Conservation (phyloP, 1,140 invertebrate species). For the Leptinotarsa lineolata region DNA sequence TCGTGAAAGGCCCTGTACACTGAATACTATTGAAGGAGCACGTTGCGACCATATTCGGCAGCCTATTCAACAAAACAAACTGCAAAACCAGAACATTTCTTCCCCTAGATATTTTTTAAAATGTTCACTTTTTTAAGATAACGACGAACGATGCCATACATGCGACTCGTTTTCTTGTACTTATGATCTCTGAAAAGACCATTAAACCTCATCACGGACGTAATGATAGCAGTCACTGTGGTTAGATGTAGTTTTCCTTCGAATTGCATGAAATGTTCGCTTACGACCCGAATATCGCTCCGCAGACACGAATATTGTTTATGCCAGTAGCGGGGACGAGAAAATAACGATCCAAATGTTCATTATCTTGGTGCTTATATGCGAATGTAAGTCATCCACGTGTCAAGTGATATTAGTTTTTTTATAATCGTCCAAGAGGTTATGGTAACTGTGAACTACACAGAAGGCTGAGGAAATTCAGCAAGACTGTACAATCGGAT, state of each 20-base stretch:
- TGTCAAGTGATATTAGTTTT: background rate
- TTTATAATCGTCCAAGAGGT: too few species aligned
- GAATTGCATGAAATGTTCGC: constrained; percentile 3
- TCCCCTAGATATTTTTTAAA: background rate
- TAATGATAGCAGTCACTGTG: background rate
- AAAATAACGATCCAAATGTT: background rate
- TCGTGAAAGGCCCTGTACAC: too few species aligned
- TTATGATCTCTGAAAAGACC: background rate
- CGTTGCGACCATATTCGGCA: too few species aligned
- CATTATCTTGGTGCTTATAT: background rate
- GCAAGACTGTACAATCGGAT: too few species aligned
- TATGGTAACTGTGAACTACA: too few species aligned
- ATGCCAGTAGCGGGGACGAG: background rate
- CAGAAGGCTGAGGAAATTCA: too few species aligned
- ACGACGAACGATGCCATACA: background rate
- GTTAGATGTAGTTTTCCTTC: constrained; percentile 3
- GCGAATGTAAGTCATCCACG: background rate
- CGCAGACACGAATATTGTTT: background rate
- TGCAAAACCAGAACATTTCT: background rate
- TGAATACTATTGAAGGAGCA: too few species aligned
- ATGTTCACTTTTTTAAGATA: constrained; percentile 9
- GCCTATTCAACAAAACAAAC: too few species aligned
- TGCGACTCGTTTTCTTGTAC: background rate
- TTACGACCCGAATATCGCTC: constrained; percentile 2
- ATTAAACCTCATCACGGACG: background rate